phyloP scores from a whole-genome alignment of 2,888 invertebrate species.

The Aleiodes alternator region DNA sequence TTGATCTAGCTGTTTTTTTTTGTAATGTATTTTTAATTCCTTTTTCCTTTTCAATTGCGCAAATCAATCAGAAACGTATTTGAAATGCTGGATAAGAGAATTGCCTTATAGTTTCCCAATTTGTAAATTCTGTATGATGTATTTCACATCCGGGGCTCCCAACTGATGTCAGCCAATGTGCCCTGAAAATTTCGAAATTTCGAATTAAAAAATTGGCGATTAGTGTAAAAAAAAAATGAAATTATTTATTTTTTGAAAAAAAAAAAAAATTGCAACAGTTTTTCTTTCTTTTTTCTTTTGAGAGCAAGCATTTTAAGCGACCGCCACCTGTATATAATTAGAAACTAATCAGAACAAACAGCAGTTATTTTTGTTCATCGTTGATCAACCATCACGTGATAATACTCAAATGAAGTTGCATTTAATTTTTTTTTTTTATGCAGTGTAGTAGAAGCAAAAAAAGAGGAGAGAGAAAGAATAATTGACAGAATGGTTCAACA shows the following conservation, averaged over 20 bases:
- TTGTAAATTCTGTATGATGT: slow-evolving; percentile 87
- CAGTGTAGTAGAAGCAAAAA: slow-evolving; percentile 11
- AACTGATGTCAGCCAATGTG: slow-evolving; percentile 87
- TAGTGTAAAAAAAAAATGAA: slow-evolving; percentile 12
- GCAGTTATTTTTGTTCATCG: slow-evolving; percentile 61
- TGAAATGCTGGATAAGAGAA: slow-evolving; percentile 85
- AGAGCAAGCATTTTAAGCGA: slow-evolving; percentile 15
- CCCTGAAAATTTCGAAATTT: slow-evolving; percentile 77
- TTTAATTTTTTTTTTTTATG: too few species aligned
- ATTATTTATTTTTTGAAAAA: slow-evolving; percentile 2
- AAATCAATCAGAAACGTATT: slow-evolving; percentile 83
- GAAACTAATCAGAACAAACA: slow-evolving; percentile 66
- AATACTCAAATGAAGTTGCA: slow-evolving; percentile 16
- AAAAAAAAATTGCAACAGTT: too few species aligned
- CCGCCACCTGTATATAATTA: slow-evolving; percentile 62
- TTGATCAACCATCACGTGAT: slow-evolving; percentile 49
- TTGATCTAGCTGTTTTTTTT: slow-evolving; percentile 11
- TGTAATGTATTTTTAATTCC: too few species aligned
- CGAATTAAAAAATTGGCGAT: background rate
- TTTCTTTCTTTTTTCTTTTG: slow-evolving; percentile 8
- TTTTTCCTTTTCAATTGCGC: slow-evolving; percentile 12
- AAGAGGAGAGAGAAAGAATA: background rate
- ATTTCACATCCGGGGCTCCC: slow-evolving; percentile 92
- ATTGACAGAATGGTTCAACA: too few species aligned
- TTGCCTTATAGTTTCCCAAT: slow-evolving; percentile 85